A percentile compares a stretch with the other conserved stretches of the same genome.
Conservation (phyloP, 2,797 vertebrate species). For the Cottoperca gobio region DNA sequence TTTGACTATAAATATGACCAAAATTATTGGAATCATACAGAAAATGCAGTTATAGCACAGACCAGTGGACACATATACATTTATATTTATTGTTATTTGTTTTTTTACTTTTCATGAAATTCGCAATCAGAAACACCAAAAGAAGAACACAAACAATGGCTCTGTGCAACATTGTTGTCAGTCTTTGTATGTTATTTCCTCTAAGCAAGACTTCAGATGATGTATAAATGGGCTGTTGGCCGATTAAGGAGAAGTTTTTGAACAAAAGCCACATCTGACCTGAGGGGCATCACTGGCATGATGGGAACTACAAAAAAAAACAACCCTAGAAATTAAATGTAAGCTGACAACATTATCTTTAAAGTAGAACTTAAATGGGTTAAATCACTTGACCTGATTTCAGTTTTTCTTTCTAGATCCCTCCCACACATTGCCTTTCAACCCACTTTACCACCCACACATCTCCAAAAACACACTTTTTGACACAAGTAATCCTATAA, state of each 20-base stretch:
- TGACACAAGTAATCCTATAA: too few relatives aligned
- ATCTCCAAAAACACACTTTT: background rate
- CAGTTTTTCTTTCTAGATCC: background rate
- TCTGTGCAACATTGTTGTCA: background rate
- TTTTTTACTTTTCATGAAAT: too few relatives aligned
- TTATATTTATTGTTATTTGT: too few relatives aligned
- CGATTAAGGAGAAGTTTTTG: background rate
- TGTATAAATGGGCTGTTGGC: background rate
- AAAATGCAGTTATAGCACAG: too few relatives aligned
- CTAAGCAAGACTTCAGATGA: background rate
- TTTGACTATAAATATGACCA: too few relatives aligned
- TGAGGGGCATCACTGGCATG: background rate
- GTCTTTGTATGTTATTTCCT: background rate
- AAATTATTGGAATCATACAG: too few relatives aligned
- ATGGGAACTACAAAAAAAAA: background rate
- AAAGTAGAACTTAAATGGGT: background rate
- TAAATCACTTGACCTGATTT: background rate
- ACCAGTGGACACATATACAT: too few relatives aligned
- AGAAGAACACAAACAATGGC: background rate
- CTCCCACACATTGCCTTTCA: background rate
- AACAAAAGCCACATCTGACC: background rate
- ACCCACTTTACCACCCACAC: background rate
- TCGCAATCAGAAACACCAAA: background rate
- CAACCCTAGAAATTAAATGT: background rate
- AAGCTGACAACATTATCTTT: background rate